Percentiles rank a stretch among this genome's conserved stretches.
phyloP scores from a whole-genome alignment of 2,797 vertebrate genomes.

The Typhlichthys eigenmanni region DNA sequence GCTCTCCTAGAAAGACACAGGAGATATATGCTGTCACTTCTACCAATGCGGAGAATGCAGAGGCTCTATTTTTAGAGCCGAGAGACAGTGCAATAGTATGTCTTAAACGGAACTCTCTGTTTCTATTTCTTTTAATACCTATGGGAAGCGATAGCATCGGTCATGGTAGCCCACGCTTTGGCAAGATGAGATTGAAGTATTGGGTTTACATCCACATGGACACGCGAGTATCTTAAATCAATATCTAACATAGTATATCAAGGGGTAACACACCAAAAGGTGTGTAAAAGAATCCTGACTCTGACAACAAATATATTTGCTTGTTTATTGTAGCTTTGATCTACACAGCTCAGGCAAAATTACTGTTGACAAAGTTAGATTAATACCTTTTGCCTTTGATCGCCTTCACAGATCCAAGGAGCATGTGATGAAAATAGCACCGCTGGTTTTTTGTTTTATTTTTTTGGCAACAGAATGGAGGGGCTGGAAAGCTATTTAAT shows the following conservation, averaged over 20 bases:
- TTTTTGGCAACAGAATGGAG: constrained; percentile 5
- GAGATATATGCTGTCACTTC: constrained; percentile 61
- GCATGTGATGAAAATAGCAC: constrained; percentile 20
- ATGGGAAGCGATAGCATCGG: constrained; percentile 29
- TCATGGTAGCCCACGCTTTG: constrained; percentile 41
- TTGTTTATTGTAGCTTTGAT: constrained; percentile 30
- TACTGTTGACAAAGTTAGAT: constrained; percentile 30
- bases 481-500: constrained; percentile 7
- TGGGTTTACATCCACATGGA: constrained; percentile 41
- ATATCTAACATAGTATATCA: constrained; percentile 25
- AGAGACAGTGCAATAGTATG: constrained; percentile 48
- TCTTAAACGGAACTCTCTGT: constrained; percentile 40
- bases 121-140: constrained; percentile 27
- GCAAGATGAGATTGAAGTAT: constrained; percentile 27
- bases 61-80: constrained; percentile 65
- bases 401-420: constrained; percentile 13
- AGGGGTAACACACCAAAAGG: constrained; percentile 4
- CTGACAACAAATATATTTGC: constrained; percentile 36
- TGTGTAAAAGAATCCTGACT: constrained; percentile 20
- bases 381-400: constrained; percentile 23
- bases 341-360: constrained; percentile 25
- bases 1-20: constrained; percentile 63
- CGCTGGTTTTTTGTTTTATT: constrained; percentile 4
- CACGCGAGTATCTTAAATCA: constrained; percentile 25
- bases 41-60: constrained; percentile 36